Evolutionary conservation across 2,888 invertebrate genomes (phyloP), one percentile per base, ranked within the genome.

Genomic region (Endotricha flammealis): DNA sequence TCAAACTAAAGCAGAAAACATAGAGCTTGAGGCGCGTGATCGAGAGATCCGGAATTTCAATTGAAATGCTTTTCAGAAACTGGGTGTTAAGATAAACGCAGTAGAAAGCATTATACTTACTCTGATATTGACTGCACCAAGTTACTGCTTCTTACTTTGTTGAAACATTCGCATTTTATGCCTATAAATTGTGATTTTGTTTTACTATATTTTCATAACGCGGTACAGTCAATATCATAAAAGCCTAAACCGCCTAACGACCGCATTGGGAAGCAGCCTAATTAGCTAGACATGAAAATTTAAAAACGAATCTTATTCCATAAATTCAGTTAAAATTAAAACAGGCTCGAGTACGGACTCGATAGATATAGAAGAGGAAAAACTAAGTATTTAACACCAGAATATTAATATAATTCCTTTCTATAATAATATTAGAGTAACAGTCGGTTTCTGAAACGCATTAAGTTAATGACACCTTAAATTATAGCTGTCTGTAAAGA

Each of bases 301-400:
- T 9, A 9, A 34, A 31, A 41, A 44, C 27, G 8, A 33, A 27
- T 24, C 32, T 33, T 33, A 33, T 27, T 17, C 25, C 32, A 33
- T 16, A n/a, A 22, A 29, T 22, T 28, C 17, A 24, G 13, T 34
- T 34, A 11, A 2, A 22, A 28, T 29, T 35, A 13, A 9, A 29
- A 23, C 32, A 28, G 27, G 28, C 35, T 35, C 29, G 29, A 13
- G 10, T 35, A 29, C 32, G 17, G 50, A 48, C 44, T 54, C 47
- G 40, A 40, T 49, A 59, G 51, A 50, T 45, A 39, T 56, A 57
- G 50, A 50, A 32, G 20, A 37, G 38, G 39, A 35, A 41, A 38
- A 36, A 34, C 27, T 27, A 32, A 33, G 38, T 36, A 38, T 29
- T 29, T 34, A 39, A 41, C 43, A 41, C 24, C 43, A 38, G 14